Evolutionary conservation across 2,888 invertebrate species (phyloP), one percentile per base, ranked within the genome.

Genomic region (Cheilosia variabilis): DNA sequence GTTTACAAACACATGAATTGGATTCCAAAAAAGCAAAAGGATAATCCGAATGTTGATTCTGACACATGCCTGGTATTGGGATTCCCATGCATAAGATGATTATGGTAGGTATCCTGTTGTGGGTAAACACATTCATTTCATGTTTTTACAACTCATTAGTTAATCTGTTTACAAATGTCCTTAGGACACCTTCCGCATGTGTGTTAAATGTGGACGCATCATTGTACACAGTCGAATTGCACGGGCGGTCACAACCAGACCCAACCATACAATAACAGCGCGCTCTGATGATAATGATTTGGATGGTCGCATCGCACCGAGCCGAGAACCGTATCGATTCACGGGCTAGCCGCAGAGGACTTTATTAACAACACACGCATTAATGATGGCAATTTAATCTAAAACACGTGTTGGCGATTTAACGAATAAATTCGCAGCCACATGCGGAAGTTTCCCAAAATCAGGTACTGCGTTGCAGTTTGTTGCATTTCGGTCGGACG

Each of bases 1-100:
- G 77, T 87, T 82, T 81, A 72, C 77, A 87, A 87, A 87, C 82
- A 87, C 31, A 72, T 57, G 86, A 82, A 87, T 87, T 87, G 86
- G 86, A 87, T 87, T 87, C 19, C 50, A 22, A 65, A 22, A 65
- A 71, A 71, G 55, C 55, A 22, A 86, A 76, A 66, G 71, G 75
- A 81, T 86, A 81, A 84, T 76, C 84, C 76, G 37, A 43, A 52
- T 63, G 45, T 69, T 79, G 63, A 50, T 55, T 19, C 73, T 52
- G 73, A 53, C 83, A 75, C 45, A 69, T 71, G 84, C 43, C 60
- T 45, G 50, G 24, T 10, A 41, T 62, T 41, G 77, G 82, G 60
- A 82, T 82, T 71, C 24, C 77, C 82, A 65, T 50, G 58, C 37
- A 37, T 81, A 76, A 84, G 69, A 52, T 80, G 80, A 86, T 86